Conservation (phyloP, 2,113 vertebrate species). For the Colinus virginianus region DNA sequence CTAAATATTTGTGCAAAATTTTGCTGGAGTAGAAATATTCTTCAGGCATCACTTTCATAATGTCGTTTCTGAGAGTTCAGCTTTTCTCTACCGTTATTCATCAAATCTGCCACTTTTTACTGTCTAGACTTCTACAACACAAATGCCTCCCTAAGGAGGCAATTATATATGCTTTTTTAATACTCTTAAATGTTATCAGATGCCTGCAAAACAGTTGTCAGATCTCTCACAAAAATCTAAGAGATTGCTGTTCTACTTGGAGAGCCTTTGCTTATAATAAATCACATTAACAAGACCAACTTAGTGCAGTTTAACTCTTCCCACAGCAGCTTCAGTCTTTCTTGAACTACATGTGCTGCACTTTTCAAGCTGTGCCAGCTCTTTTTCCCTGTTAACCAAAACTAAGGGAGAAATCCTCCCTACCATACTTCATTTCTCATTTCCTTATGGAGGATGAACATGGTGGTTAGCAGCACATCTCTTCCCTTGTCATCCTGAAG, state of each 20-base stretch:
- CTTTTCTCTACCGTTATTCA: neutral
- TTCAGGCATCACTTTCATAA: neutral
- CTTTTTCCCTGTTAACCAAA: constrained; percentile 50
- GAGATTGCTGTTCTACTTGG: neutral
- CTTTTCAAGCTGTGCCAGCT: constrained; percentile 66
- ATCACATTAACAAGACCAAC: constrained; percentile 70
- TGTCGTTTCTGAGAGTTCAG: neutral
- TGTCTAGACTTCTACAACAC: neutral
- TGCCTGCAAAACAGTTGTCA: constrained; percentile 40
- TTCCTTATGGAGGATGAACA: neutral
- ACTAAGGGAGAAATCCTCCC: constrained; percentile 13
- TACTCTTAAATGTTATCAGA: constrained; percentile 23
- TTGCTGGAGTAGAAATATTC: neutral
- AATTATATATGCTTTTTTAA: constrained; percentile 38
- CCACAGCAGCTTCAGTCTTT: constrained; percentile 53
- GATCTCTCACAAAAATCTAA: constrained; percentile 13
- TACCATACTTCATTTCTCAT: neutral
- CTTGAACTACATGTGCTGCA: neutral
- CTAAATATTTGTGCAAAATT: neutral
- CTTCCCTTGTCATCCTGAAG: neutral
- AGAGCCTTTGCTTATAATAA: constrained; percentile 47
- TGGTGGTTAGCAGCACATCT: neutral
- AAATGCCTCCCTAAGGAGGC: constrained; percentile 46
- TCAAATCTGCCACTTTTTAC: neutral
- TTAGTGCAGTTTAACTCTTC: constrained; percentile 45